Evolutionary conservation across 2,888 invertebrate genomes (phyloP), one percentile per base, ranked within the genome.

Genomic region (Drosophila austrosaltans): DNA sequence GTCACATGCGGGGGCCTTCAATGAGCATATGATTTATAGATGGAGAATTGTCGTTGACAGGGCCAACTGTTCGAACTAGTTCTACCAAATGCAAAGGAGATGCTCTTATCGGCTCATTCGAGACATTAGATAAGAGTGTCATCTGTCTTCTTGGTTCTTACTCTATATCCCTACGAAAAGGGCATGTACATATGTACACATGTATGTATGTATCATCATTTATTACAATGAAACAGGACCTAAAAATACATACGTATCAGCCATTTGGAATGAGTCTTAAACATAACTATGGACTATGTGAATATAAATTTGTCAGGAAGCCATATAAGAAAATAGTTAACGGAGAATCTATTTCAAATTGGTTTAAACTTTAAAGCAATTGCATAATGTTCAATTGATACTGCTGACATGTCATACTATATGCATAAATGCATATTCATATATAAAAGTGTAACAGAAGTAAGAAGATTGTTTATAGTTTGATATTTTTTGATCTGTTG

Each of bases 1-100:
- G 75, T 56, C 58, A 64, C 69, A 75, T 74, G 56, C 54, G 66
- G 61, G 60, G 68, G 62, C 75, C 22, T 25, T 63, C 72, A 75
- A 72, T 68, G 72, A 72, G 68, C 68, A 74, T 72, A 72, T 72
- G 75, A 72, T 72, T 72, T 72, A 74, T 72, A 20, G 62, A 36
- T 28, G 30, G 48, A 54, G 12, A 40, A 20, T 53, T 61, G 66
- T 42, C 62, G 72, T 54, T 72, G 72, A 72, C 72, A 72, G 65
- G 32, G 42, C 72, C 71, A 72, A 72, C 71, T 72, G 71, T 54
- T 70, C 20, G 10, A n/a, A 20, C 28, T 62, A 39, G 1, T 39
- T n/a, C 4, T 40, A n/a, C 40, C 40, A 40, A 22, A 48, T 48
- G 48, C 16, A 48, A 48, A 48, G 57, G 39, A 59, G 58, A 59